Base-by-base conservation (phyloP, 2,888 invertebrate genomes). In the Campoplex capitator region DNA sequence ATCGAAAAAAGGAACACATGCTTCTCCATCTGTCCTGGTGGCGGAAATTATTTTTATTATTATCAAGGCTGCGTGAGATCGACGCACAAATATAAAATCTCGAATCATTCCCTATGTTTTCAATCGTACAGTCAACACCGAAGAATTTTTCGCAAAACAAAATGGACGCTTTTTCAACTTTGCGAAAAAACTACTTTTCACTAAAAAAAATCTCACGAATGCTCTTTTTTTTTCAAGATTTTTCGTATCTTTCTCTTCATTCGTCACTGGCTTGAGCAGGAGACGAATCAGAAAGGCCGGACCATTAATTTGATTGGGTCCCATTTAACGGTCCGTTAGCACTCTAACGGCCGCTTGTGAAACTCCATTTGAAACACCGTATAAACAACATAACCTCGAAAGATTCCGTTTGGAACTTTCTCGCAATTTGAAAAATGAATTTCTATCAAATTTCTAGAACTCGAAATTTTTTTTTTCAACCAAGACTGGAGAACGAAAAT, bases 1-100 rank as follows among this genome's bases (percentile, higher is more conserved):
- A 79, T 32, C 56, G 42, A 79, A 70, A 45, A 54, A 79, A 56
- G 56, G 32, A 62, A 70, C 79, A 70, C 70, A 70, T 45, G 56
- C 45, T 70, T 56, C 56, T 79, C 74, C 56, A 51, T 76, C 76
- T 65, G 48, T 65, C 76, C 76, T 65, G 65, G 32, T 76, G 65
- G 32, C 51, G 23, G 18, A 32, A 42, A 70, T 56, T 68, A 78
- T 78, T 32, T 48, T 76, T 32, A 48, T 58, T 42, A 70, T 56
- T 70, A 54, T 35, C 32, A 71, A 32, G 32, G 23, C 51, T 51
- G 51, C 18, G 45, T 71, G 48, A 35, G 28, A 9, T 28, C 71
- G 48, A 4, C 32, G 32, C 51, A 18, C 18, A n/a, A 71, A 18
- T 71, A 32, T 35, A 18, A 51, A 48, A 48, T 51, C 71, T 45